phyloP scores from a whole-genome alignment of 1,140 invertebrate species.

The Lepidotrigona ventralis region DNA sequence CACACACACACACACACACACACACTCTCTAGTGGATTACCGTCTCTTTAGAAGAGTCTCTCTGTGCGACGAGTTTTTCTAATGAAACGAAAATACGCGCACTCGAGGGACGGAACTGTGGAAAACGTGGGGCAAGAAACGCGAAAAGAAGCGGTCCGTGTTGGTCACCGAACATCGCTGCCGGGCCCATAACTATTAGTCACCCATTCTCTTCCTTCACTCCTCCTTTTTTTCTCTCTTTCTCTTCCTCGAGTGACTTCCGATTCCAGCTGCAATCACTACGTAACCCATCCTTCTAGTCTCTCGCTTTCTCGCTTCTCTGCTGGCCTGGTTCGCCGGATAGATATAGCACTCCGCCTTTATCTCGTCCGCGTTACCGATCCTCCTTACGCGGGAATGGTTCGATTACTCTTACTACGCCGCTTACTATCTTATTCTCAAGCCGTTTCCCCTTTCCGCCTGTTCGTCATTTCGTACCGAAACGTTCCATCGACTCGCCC shows the following conservation, averaged over 20 bases:
- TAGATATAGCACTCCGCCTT: conserved; percentile 65
- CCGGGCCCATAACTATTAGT: conserved; percentile 68
- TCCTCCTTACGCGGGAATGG: conserved; percentile 55
- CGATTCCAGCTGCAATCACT: conserved; percentile 67
- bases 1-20: too few species aligned
- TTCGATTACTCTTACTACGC: conserved; percentile 69
- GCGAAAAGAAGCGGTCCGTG: conserved; percentile 54
- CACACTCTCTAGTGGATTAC: too few species aligned
- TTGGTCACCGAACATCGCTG: conserved; percentile 61
- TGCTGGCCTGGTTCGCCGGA: conserved; percentile 10
- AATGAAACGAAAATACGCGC: conserved; percentile 2
- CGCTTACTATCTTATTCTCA: conserved; percentile 67
- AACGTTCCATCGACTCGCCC: conserved; percentile 49
- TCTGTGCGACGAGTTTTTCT: not conserved
- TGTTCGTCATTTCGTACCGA: conserved; percentile 61
- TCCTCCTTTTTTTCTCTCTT: conserved; percentile 13
- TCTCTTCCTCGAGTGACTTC: conserved; percentile 36
- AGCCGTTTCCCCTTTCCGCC: conserved; percentile 53
- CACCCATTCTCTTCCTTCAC: conserved; percentile 58
- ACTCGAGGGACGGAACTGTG: not conserved
- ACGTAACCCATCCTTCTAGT: conserved; percentile 50
- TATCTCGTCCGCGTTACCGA: conserved; percentile 67
- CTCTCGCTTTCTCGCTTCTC: conserved; percentile 17
- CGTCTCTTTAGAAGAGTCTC: not conserved
- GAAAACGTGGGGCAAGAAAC: conserved; percentile 42